Evolutionary conservation across 2,113 vertebrate species (phyloP), one percentile per base, ranked within the genome.

Genomic region (Aphelocoma coerulescens): DNA sequence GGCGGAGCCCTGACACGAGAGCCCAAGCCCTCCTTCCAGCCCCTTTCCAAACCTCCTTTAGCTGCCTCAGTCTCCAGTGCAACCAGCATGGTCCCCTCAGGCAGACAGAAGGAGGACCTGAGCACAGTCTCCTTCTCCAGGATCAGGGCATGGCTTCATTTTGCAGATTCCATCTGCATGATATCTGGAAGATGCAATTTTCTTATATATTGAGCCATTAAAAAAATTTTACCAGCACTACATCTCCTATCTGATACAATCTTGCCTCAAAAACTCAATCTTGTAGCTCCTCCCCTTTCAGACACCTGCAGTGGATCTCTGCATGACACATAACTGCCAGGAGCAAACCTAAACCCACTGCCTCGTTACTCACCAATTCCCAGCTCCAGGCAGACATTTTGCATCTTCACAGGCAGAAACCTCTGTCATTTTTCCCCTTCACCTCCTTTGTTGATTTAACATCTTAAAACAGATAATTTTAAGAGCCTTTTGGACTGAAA

Each of bases 21-120:
- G 32, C 7, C 39, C 35, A 35, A 43, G 35, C 6, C 8, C 24
- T 39, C 7, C 41, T 58, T 61, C 57, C 51, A 67, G 8, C 10
- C 20, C 13, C 18, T 71, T 66, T 66, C 41, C 55, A 78, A 54
- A 67, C 11, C 21, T 89, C 51, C 37, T 22, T 52, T 4, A 44
- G 44, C 68, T 69, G 13, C 24, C 33, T 41, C 69, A 41, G 22
- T 22, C 68, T 28, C 69, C 39, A 23, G 4, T 62, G 51, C 61
- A 74, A 13, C 7, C 65, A 78, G 37, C 43, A 46, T 0, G 0
- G n/a, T 32, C 4, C 5, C 32, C 17, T 43, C 9, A 9, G 23
- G 19, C 61, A 85, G 43, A 11, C 28, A 77, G 59, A 87, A 23
- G 33, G 51, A 46, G 41, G 18, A 57, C 24, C 28, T 6, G 49